Base-by-base conservation (phyloP, 1,140 invertebrate genomes). In the Popillia japonica region DNA sequence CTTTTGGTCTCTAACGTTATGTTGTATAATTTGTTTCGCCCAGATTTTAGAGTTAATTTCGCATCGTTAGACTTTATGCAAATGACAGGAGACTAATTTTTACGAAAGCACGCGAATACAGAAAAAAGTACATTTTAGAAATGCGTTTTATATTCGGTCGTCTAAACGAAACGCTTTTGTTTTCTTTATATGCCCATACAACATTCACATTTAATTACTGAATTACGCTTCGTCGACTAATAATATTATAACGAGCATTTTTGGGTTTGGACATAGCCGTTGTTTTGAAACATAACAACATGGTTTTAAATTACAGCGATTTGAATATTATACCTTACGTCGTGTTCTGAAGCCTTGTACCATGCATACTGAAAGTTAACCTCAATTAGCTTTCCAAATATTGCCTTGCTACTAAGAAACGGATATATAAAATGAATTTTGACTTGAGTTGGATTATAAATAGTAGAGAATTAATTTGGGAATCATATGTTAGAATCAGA, bases 51-150 rank as follows among this genome's bases (percentile, higher is more conserved):
- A 55, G 48, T 55, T 55, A 55, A 55, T 55, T 55, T 55, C 48
- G 48, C 48, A 55, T 55, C 48, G 48, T 55, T 55, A 55, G 48
- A n/a, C 48, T 55, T 17, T n/a, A 55, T 55, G 48, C 48, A 55
- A 55, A 55, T 17, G 48, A 55, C 48, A 55, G 48, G 48, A 55
- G 48, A 17, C 48, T 55, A 55, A 55, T 55, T 55, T 55, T 55
- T 55, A 55, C 48, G 14, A 55, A 55, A 55, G 48, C 48, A 6
- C 48, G n/a, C 48, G 17, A 55, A 55, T 17, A 55, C 6, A 55
- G 6, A 55, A 55, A 55, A 55, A 55, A n/a, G 48, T 17, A 55
- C 48, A n/a, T 17, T 55, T 55, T 6, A 3, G 48, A 55, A 55
- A 55, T 55, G 14, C 17, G 48, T 17, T 55, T 55, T n/a, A 55